Evolutionary conservation across 64 coral and sea anemone genomes (phyloP).

Genomic region (Platygyra sinensis): DNA sequence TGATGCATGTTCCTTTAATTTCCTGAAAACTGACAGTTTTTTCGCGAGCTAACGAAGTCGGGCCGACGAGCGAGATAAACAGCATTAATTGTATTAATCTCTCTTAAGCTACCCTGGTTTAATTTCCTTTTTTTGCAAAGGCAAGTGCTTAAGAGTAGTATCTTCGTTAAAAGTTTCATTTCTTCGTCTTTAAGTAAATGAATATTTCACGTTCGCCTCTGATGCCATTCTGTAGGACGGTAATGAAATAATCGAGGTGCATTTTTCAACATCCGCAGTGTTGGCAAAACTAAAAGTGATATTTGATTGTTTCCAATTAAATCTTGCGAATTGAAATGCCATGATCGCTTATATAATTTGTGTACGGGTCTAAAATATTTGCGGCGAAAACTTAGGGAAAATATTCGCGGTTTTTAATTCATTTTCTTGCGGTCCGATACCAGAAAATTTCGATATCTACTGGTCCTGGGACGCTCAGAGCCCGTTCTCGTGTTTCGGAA

Average conservation of each 20-base stretch:
- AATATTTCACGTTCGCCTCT: background rate
- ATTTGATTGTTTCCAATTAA: conserved; percentile 31
- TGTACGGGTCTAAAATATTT: background rate
- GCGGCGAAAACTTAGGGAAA: background rate
- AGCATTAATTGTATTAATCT: conserved; percentile 49
- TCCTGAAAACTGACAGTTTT: conserved; percentile 40
- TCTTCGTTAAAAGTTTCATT: background rate
- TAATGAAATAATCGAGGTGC: conserved; percentile 6
- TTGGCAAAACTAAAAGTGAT: background rate
- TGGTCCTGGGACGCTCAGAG: background rate
- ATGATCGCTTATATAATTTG: conserved; percentile 20
- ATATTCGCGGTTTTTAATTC: conserved; percentile 1
- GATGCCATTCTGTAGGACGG: background rate
- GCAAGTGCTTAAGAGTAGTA: conserved; percentile 3
- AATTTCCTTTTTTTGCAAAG: conserved; percentile 46
- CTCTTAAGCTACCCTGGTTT: conserved; percentile 33
- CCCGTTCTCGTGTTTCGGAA: background rate
- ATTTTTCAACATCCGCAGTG: conserved; percentile 1
- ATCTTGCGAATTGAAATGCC: conserved; percentile 30
- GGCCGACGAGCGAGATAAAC: conserved; percentile 20
- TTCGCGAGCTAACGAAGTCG: conserved; percentile 35
- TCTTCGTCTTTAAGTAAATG: background rate
- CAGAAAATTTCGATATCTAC: background rate
- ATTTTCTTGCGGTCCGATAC: background rate
- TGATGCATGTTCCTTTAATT: conserved; percentile 20